phyloP scores from a whole-genome alignment of 2,888 invertebrate species.

The Tetragonula carbonaria region DNA sequence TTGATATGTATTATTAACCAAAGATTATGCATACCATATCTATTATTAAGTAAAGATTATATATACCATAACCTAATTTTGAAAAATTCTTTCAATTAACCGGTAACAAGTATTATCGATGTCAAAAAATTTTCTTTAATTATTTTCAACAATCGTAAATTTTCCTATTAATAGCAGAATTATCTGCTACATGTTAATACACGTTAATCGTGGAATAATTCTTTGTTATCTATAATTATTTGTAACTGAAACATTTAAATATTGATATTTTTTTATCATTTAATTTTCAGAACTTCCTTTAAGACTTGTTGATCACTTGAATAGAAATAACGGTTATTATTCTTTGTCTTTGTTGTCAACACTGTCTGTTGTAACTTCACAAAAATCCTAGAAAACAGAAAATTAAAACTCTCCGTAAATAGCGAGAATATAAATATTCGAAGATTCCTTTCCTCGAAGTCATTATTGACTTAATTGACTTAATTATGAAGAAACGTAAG shows the following conservation, averaged over 20 bases:
- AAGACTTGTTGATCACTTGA: too few species aligned
- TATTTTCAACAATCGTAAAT: too few species aligned
- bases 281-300: too few species aligned
- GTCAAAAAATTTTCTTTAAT: background rate
- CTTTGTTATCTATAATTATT: too few species aligned
- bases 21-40: background rate
- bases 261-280: too few species aligned
- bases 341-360: background rate
- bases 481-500: background rate
- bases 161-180: too few species aligned
- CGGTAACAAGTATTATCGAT: background rate
- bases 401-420: background rate
- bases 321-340: background rate
- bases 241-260: too few species aligned
- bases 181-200: too few species aligned
- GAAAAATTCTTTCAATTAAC: background rate
- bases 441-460: background rate
- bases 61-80: background rate
- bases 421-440: background rate
- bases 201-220: too few species aligned
- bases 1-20: background rate
- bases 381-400: background rate
- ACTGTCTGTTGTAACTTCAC: background rate
- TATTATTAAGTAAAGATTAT: background rate
- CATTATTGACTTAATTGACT: background rate